These are phyloP conservation scores for Uromys caudimaculatus DNA, from an alignment of 2,797 vertebrate genomes.

Conservation along the genomic window DNA sequence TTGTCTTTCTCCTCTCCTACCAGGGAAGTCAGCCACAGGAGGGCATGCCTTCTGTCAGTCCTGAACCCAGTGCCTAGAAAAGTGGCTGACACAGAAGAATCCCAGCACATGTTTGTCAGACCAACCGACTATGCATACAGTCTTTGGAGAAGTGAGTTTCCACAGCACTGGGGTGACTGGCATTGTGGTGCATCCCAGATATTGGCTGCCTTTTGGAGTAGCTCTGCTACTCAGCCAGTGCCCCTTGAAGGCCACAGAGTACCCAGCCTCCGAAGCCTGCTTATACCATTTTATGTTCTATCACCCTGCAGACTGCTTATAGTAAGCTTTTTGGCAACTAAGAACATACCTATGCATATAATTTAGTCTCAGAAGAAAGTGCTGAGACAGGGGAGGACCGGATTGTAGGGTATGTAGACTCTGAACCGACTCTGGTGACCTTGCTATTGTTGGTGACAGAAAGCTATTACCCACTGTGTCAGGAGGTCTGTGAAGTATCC, in stretches of 20 bases:
- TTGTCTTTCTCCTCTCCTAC: not conserved
- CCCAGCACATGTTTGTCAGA: not conserved
- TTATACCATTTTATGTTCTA: not conserved
- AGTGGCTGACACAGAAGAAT: not conserved
- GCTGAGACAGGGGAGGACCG: not conserved
- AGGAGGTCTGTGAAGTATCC: not conserved
- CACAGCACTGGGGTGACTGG: not conserved
- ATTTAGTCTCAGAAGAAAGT: not conserved
- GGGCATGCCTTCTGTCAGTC: not conserved
- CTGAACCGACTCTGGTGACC: not conserved
- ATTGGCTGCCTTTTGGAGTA: not conserved
- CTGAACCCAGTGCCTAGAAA: not conserved
- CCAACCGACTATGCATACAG: not conserved
- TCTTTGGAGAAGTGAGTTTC: not conserved
- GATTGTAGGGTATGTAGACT: no score
- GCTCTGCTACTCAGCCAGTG: not conserved
- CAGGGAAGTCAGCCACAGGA: not conserved
- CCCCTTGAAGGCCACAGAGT: not conserved
- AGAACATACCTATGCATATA: not conserved
- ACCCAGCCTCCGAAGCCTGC: not conserved
- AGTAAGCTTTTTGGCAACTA: not conserved
- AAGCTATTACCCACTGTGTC: not conserved
- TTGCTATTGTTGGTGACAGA: not conserved
- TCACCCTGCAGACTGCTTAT: not conserved
- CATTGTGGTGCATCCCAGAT: not conserved